Evolutionary conservation across 2,113 vertebrate genomes (phyloP), one percentile per base, ranked within the genome.

Genomic region (Bufo bufo): DNA sequence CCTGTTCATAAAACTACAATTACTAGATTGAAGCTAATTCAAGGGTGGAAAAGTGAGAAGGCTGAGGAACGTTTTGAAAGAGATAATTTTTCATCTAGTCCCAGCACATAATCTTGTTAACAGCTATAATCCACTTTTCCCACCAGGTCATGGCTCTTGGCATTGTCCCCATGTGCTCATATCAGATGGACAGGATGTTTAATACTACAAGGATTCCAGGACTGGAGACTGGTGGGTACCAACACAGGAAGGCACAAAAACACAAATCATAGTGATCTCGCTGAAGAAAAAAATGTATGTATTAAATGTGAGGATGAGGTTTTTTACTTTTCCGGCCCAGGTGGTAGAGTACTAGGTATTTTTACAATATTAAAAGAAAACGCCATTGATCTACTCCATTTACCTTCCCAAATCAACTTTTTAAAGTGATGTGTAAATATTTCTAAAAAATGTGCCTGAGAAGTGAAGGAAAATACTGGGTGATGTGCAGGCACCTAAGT

Each of bases 101-200:
- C 47, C 50, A 17, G 45, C 17, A 75, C 50, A 3, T 74, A 74
- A 47, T 74, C 7, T 74, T 9, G 71, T 49, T 47, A 54, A 79
- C 54, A 50, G 52, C 12, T 79, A 56, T 12, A 63, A 49, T 50
- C 1, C 9, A 47, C 63, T 17, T 71, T 52, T 71, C 77, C 75
- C 43, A 58, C 66, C 87, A 98, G 98, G 89, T 97, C 89, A 96
- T 96, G 94, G 97, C 96, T 0, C 91, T 97, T 52, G 97, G 96
- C 23, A 95, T 96, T 0, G 97, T 98, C 20, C 98, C 98, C 11
- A 97, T 99, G 97, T 99, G 98, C 89, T 98, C 97, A 90, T 95
- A 92, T 89, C 98, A 99, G 93, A 97, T 96, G 92, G 97, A 99
- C 90, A 95, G 97, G 89, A 98, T 98, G 94, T 99, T 99, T 92